Conservation (phyloP, 1,140 invertebrate genomes). For the Bombus confusus region DNA sequence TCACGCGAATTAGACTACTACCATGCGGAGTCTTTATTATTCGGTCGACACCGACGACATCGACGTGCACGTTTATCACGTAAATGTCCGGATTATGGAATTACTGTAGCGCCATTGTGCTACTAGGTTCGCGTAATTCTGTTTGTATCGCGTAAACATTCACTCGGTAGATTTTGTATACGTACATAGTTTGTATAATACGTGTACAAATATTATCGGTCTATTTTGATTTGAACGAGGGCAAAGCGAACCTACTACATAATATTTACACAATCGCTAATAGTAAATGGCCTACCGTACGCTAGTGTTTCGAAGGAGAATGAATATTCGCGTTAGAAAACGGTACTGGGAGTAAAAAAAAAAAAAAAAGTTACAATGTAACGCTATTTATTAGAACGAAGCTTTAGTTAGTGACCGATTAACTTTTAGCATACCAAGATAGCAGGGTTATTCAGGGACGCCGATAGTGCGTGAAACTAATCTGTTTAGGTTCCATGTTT, state of each 20-base stretch:
- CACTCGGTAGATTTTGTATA: not conserved
- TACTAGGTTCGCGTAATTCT: slow-evolving; percentile 42
- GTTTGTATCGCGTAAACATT: slow-evolving; percentile 10
- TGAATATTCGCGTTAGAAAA: not conserved
- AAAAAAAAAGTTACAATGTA: too few species aligned
- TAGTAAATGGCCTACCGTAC: not conserved
- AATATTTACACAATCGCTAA: not conserved
- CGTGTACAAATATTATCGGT: slow-evolving; percentile 21
- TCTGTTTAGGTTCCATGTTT: too few species aligned
- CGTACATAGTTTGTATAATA: too few species aligned
- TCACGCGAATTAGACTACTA: slow-evolving; percentile 10
- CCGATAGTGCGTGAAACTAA: too few species aligned
- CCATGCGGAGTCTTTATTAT: slow-evolving; percentile 30
- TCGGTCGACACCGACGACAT: slow-evolving; percentile 23
- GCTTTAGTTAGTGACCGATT: not conserved
- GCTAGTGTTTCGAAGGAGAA: not conserved
- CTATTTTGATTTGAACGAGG: slow-evolving; percentile 24
- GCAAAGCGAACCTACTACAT: not conserved
- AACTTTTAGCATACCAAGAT: too few species aligned
- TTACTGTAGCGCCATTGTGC: slow-evolving; percentile 51
- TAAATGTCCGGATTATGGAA: slow-evolving; percentile 53
- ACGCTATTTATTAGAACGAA: not conserved
- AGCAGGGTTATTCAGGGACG: not conserved
- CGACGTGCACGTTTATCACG: slow-evolving; percentile 54
- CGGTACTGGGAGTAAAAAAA: too few species aligned